Conservation (phyloP, 2,797 vertebrate genomes). For the Esox lucius region DNA sequence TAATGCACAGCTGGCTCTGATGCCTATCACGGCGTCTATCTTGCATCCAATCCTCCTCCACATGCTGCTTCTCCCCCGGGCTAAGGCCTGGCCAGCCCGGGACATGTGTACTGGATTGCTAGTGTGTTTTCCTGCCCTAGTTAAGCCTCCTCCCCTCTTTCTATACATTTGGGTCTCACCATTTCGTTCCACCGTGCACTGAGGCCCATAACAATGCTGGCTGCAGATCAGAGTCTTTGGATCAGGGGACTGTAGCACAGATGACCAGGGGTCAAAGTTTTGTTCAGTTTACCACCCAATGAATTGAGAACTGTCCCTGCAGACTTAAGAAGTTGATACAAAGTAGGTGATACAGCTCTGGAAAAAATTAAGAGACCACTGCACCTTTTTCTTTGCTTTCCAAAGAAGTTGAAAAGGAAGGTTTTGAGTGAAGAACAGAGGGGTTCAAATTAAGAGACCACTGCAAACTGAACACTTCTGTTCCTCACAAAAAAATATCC, state of each 20-base stretch:
- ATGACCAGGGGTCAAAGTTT: not conserved
- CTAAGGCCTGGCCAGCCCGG: constrained; percentile 53
- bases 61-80: constrained; percentile 66
- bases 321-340: not conserved
- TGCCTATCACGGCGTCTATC: constrained; percentile 50
- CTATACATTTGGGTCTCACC: not conserved
- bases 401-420: too few species aligned
- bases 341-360: not conserved
- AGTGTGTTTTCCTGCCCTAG: constrained; percentile 63
- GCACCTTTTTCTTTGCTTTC: too few species aligned
- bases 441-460: too few species aligned
- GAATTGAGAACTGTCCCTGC: not conserved
- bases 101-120: constrained; percentile 78
- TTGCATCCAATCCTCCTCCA: constrained; percentile 63
- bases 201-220: not conserved
- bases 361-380: too few species aligned
- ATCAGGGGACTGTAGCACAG: not conserved
- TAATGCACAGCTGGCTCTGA: constrained; percentile 73
- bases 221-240: not conserved
- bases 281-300: not conserved
- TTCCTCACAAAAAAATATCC: too few species aligned
- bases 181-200: not conserved
- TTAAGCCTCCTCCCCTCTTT: not conserved
- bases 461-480: too few species aligned
- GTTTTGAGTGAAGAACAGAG: too few species aligned